Conservation (phyloP, 2,888 invertebrate species). For the Gastracanthus pulcherrimus region DNA sequence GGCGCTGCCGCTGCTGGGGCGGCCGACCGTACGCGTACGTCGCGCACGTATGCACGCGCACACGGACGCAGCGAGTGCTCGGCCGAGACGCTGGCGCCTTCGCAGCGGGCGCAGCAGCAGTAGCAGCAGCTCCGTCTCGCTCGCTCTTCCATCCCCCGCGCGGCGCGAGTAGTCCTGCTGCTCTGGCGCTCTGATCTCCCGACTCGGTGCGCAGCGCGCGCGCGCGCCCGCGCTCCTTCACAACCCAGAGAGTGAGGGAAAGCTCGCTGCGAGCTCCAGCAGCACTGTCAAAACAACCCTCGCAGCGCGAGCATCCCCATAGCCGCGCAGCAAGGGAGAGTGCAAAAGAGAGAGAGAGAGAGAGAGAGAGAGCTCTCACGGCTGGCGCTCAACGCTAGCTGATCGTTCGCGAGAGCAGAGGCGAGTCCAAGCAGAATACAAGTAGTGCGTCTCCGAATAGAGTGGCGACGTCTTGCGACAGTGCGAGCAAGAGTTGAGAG, state of each 20-base stretch:
- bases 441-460: background rate
- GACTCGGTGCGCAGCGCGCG: conserved; percentile 53
- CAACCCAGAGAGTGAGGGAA: no score
- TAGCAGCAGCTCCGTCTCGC: conserved; percentile 49
- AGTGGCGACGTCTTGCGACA: no score
- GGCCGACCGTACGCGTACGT: conserved; percentile 60
- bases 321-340: no score
- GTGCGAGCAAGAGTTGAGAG: no score
- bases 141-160: conserved; percentile 15
- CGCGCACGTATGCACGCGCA: no score
- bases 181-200: background rate
- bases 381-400: no score
- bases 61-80: no score
- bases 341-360: no score
- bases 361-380: no score
- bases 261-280: conserved; percentile 58
- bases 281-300: conserved; percentile 62
- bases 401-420: no score
- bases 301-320: conserved; percentile 24
- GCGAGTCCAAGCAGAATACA: no score
- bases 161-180: conserved; percentile 55
- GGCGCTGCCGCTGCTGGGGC: conserved; percentile 65
- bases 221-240: no score
- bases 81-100: conserved; percentile 62
- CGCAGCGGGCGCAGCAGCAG: conserved; percentile 64